Conservation (phyloP, 1,140 invertebrate genomes). For the Calosoma granatense region DNA sequence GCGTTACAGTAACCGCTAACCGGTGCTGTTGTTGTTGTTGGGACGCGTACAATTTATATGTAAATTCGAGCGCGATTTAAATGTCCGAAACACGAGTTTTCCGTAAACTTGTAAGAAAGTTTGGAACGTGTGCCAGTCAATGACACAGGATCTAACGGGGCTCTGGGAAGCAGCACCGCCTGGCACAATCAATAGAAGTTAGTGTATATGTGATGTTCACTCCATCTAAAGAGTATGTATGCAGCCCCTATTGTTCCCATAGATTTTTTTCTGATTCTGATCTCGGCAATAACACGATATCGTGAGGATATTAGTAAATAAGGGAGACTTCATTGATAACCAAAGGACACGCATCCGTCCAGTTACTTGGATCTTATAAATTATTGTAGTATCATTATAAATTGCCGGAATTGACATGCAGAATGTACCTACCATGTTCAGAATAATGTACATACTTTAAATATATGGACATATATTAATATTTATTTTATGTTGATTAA, state of each 20-base stretch:
- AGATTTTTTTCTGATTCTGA: neutral
- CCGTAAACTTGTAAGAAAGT: conserved; percentile 2
- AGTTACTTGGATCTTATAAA: neutral
- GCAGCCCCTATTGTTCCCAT: neutral
- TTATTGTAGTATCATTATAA: neutral
- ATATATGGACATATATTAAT: too few relatives aligned
- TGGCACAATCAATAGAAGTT: neutral
- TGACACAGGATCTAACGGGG: neutral
- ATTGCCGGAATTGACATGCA: neutral
- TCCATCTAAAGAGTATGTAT: neutral
- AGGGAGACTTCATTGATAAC: neutral
- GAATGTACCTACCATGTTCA: too few relatives aligned
- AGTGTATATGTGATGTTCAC: neutral
- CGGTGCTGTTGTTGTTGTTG: neutral
- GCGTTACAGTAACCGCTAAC: too few relatives aligned
- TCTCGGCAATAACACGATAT: neutral
- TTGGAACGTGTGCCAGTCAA: neutral
- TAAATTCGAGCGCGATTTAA: neutral
- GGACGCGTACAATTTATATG: neutral
- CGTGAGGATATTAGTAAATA: conserved; percentile 1
- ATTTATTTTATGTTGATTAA: too few relatives aligned
- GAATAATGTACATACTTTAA: too few relatives aligned
- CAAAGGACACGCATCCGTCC: neutral
- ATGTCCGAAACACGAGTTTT: neutral
- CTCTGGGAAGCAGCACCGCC: neutral